Percentiles rank a stretch among this genome's conserved stretches.
Evolutionary conservation across 2,888 invertebrate species (phyloP).

Genomic region (Hipparchia sbordonii): DNA sequence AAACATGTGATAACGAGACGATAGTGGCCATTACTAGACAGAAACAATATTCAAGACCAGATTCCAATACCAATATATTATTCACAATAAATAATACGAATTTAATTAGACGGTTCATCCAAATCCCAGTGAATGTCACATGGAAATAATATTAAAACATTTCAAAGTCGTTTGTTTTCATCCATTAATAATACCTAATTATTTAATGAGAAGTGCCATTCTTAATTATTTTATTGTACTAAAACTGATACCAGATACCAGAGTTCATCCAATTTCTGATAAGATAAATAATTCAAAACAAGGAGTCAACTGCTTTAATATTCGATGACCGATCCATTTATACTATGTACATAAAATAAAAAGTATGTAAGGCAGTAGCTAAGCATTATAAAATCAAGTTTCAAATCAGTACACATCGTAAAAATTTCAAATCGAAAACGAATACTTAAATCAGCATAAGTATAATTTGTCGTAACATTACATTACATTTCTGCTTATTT

Average conservation of each 20-base stretch:
- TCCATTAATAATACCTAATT: neutral
- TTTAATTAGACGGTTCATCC: slow-evolving; percentile 1
- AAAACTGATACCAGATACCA: slow-evolving; percentile 26
- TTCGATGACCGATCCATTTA: neutral
- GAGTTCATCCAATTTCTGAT: slow-evolving; percentile 23
- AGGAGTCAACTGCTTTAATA: neutral
- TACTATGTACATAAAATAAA: no score
- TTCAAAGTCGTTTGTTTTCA: neutral
- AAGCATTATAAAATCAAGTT: neutral
- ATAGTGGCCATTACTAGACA: slow-evolving; percentile 30
- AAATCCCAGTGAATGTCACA: neutral
- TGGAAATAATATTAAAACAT: neutral
- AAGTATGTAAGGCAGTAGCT: neutral
- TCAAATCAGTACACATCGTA: neutral
- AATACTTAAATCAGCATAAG: slow-evolving; percentile 34
- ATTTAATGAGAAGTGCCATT: slow-evolving; percentile 24
- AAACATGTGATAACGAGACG: slow-evolving; percentile 39
- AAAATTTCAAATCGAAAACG: neutral
- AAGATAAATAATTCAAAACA: slow-evolving; percentile 27
- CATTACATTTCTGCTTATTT: no score
- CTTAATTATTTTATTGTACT: slow-evolving; percentile 27
- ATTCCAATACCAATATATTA: neutral
- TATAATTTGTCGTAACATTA: slow-evolving; percentile 5
- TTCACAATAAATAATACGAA: slow-evolving; percentile 1
- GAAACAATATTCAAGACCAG: slow-evolving; percentile 25